These are phyloP conservation scores for Danio jaintianensis DNA, from an alignment of 2,797 vertebrate species.

Conservation along the genomic window DNA sequence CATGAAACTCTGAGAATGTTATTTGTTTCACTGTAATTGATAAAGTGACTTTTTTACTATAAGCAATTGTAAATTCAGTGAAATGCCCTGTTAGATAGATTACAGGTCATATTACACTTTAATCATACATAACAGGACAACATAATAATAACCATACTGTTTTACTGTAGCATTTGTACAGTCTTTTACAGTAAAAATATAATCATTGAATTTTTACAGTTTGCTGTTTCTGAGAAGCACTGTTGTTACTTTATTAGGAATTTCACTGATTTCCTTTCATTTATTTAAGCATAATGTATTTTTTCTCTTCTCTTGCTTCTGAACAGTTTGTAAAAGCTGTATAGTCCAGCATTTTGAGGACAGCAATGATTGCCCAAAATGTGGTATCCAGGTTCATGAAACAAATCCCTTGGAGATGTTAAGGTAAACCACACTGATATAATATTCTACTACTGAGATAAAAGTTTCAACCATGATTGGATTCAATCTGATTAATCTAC, in stretches of 20 bases:
- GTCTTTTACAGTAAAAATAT: too few species aligned
- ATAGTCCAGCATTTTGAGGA: constrained; percentile 99
- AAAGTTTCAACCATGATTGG: constrained; percentile 9
- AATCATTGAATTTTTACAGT: background rate
- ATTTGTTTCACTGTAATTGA: too few species aligned
- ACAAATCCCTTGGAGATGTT: constrained; percentile 99
- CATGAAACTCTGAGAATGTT: too few species aligned
- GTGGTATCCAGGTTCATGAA: constrained; percentile 98
- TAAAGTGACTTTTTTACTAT: too few species aligned
- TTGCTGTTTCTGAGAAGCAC: background rate
- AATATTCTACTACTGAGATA: background rate
- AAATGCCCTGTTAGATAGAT: too few species aligned
- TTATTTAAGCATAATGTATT: background rate
- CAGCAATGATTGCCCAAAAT: constrained; percentile 97
- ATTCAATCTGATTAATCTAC: constrained; percentile 2
- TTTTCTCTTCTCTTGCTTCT: constrained; percentile 1
- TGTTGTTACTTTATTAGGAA: background rate
- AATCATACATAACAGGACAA: too few species aligned
- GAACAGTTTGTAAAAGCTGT: constrained; percentile 96
- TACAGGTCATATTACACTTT: too few species aligned
- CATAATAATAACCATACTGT: too few species aligned
- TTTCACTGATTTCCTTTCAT: background rate
- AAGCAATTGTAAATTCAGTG: too few species aligned
- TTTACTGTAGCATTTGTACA: too few species aligned
- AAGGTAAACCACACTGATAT: constrained; percentile 77